These are phyloP conservation scores for Geodia barretti DNA, from an alignment of 37 sponge, comb jelly and placozoan genomes.

Conservation along the genomic window DNA sequence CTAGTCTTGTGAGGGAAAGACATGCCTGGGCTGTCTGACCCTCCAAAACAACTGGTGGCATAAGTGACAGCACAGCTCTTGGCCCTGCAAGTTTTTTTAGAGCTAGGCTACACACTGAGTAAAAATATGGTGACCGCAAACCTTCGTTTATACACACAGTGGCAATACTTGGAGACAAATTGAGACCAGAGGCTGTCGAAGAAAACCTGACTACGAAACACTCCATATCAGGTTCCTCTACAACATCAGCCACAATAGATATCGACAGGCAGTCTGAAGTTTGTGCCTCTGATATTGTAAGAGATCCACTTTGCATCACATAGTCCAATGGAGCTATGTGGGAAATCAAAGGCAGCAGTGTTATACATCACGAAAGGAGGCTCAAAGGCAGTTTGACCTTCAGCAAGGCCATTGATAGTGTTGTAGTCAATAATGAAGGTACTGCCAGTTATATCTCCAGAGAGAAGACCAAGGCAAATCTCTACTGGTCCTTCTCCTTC, in stretches of 20 bases:
- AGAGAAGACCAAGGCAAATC: not conserved
- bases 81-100: not conserved
- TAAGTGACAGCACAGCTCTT: not conserved
- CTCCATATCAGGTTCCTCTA: not conserved
- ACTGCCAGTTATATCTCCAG: not conserved
- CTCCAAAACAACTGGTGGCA: not conserved
- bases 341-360: not conserved
- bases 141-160: not conserved
- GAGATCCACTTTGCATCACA: not conserved
- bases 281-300: not conserved
- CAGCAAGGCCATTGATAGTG: not conserved
- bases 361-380: not conserved
- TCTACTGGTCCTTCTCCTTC: not conserved
- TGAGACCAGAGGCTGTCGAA: not conserved
- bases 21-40: not conserved
- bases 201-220: not conserved
- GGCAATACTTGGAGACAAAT: not conserved
- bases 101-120: too few relatives aligned
- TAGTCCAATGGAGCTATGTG: not conserved
- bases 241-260: not conserved
- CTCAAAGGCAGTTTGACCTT: not conserved
- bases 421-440: not conserved
- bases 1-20: not conserved
- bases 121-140: too few relatives aligned
- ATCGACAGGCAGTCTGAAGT: not conserved